Evolutionary conservation across 2,797 vertebrate genomes (phyloP), one percentile per base, ranked within the genome.

Genomic region (Florisuga fusca): DNA sequence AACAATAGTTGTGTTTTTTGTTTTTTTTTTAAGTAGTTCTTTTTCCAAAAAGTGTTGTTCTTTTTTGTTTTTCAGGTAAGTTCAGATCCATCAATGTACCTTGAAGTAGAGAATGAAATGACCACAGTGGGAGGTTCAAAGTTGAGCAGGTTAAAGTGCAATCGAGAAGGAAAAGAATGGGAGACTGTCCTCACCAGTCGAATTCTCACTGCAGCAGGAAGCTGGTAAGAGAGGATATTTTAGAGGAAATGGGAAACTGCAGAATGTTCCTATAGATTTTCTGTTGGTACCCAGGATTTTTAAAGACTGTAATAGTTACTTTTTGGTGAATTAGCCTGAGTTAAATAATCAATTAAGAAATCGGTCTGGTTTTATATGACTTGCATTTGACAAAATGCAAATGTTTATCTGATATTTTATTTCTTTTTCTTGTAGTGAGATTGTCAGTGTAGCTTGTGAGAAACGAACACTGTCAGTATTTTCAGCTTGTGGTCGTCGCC

Each of bases 71-170:
- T 96, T 55, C 79, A 99, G 99, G 97, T 99, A 94, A 99, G 99
- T 97, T 98, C 98, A 67, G 99, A 99, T 87, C 99, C 99, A 3
- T 98, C 99, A 0, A 98, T 99, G 96, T 99, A 99, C 92, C 97
- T 99, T 87, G 99, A 99, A 97, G 99, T 99, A 96, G 99, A 99
- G 97, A 99, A 99, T 71, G 99, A 99, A 85, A 98, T 99, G 85
- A 98, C 98, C 1, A 45, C 98, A 4, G 98, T 98, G 2, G 98
- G 98, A 1, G 98, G 99, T 21, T 98, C 98, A 5, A 99, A 98
- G 95, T 95, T 99, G 96, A 99, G 99, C 95, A 99, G 99, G 96
- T 97, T 99, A 81, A 98, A 99, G 78, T 99, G 99, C 97, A 98
- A 98, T 93, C 98, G 98, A 91, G 99, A 99, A 50, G 99, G 99